These are phyloP conservation scores for Crypturellus tataupa DNA, from an alignment of 2,797 vertebrate genomes.

Conservation along the genomic window DNA sequence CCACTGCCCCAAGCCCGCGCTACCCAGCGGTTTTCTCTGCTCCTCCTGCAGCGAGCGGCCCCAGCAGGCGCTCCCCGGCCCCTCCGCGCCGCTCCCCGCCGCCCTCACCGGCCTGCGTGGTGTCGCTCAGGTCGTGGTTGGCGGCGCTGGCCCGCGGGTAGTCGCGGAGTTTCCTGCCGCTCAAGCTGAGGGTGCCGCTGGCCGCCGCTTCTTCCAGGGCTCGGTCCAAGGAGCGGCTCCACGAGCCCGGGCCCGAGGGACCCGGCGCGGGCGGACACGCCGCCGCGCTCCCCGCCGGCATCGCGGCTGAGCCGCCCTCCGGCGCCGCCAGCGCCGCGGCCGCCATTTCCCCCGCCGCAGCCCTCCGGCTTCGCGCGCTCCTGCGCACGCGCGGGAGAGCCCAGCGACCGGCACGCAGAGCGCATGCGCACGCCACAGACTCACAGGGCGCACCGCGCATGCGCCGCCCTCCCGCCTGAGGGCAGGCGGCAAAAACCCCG, in stretches of 20 bases:
- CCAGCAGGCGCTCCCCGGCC: not conserved
- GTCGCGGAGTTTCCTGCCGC: conserved; percentile 98
- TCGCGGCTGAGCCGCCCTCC: conserved; percentile 82
- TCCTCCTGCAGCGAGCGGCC: too few relatives aligned
- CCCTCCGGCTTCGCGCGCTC: not conserved
- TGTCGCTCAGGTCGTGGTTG: conserved; percentile 96
- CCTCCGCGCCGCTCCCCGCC: not conserved
- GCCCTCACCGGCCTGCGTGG: conserved; percentile 91
- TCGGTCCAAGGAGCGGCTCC: conserved; percentile 94
- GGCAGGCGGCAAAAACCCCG: fast-evolving
- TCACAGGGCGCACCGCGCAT: not conserved
- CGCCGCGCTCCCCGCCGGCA: conserved; percentile 72
- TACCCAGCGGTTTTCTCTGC: not conserved
- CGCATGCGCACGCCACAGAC: not conserved
- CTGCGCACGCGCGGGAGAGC: conserved; percentile 34
- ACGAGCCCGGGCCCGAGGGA: conserved; percentile 82
- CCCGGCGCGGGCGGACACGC: conserved; percentile 49
- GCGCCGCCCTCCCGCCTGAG: not conserved
- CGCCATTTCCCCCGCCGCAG: conserved; percentile 89
- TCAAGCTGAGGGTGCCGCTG: conserved; percentile 91
- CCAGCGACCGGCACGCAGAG: fast-evolving
- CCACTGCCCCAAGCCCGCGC: not conserved
- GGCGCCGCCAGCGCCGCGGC: conserved; percentile 87
- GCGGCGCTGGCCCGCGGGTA: conserved; percentile 91
- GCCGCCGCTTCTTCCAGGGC: conserved; percentile 93